These are phyloP conservation scores for Drosophila kepulauana DNA, from an alignment of 1,140 invertebrate genomes.

Conservation along the genomic window DNA sequence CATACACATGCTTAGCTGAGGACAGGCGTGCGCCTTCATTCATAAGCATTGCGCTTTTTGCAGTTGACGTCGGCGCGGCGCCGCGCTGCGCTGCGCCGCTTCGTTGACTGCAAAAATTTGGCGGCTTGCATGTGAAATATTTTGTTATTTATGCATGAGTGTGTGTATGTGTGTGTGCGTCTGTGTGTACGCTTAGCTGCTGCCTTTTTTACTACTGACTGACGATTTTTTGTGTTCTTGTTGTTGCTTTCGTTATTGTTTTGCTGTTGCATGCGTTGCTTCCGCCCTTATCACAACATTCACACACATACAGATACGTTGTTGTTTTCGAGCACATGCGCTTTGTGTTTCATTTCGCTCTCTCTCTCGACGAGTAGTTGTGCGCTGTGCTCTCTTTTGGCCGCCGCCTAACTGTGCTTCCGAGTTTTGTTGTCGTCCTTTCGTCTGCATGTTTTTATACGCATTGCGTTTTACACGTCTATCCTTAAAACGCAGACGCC, in stretches of 20 bases:
- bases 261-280: conserved; percentile 51
- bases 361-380: conserved; percentile 16
- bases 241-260: conserved; percentile 42
- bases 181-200: conserved; percentile 5
- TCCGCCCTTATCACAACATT: conserved; percentile 52
- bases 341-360: conserved; percentile 36
- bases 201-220: conserved; percentile 29
- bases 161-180: conserved; percentile 4
- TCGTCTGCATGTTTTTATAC: conserved; percentile 75
- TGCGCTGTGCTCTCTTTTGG: conserved; percentile 38
- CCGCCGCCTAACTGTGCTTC: conserved; percentile 56
- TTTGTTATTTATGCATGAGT: conserved; percentile 30
- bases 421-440: conserved; percentile 64
- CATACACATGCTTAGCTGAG: conserved; percentile 6
- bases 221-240: conserved; percentile 12
- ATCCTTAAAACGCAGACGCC: conserved; percentile 65
- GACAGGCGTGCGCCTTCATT: conserved; percentile 53
- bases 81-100: conserved; percentile 7
- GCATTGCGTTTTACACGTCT: conserved; percentile 76
- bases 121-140: conserved; percentile 49
- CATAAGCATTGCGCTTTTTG: conserved; percentile 56
- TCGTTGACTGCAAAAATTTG: conserved; percentile 47
- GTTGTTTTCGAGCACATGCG: conserved; percentile 63
- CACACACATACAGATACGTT: conserved; percentile 22
- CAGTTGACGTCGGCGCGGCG: conserved; percentile 16